Evolutionary conservation across 2,888 invertebrate species (phyloP), one percentile per base, ranked within the genome.

Genomic region (Odontothrips loti): DNA sequence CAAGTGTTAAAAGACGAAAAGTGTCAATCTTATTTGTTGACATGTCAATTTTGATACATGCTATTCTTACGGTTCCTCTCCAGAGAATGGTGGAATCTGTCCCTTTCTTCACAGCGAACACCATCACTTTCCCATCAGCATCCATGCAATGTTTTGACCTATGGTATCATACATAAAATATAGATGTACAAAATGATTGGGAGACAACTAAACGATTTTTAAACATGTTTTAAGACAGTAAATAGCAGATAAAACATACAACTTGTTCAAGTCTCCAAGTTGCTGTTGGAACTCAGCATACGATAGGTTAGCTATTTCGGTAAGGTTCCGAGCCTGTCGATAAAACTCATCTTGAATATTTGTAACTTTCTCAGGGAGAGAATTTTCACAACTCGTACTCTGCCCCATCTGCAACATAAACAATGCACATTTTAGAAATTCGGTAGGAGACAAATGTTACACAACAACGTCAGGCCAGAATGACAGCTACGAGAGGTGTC

Each of bases 41-140:
- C 0, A 90, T 88, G 85, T 91, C 89, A 47, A 91, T 87, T 87
- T 90, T 91, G n/a, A 91, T 89, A 84, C 91, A 92, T 47, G 90
- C 91, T 84, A 93, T 91, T 85, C 90, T 89, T 0, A 93, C 91
- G 0, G 91, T 92, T 0, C 91, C 91, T 85, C 92, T 93, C 93
- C 93, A 93, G 58, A 93, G 87, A 43, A 92, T 85, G 0, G 91
- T 89, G 0, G 90, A 88, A 85, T 92, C 92, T 6, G 91, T 90
- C 4, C 92, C 92, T 83, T 89, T 90, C 85, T 92, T 91, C 1
- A 93, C 89, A 79, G 90, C 90, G 87, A 93, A 93, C 68, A 92
- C 86, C 47, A 93, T 86, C 85, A 91, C 91, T 85, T 91, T 91
- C 0, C 92, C 92, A 84, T 89, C 88, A 8, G 89, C 86, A 86